A percentile compares a stretch with the other conserved stretches of the same genome.
Conservation (phyloP, 2,888 invertebrate species). For the Tenthredo amoena region DNA sequence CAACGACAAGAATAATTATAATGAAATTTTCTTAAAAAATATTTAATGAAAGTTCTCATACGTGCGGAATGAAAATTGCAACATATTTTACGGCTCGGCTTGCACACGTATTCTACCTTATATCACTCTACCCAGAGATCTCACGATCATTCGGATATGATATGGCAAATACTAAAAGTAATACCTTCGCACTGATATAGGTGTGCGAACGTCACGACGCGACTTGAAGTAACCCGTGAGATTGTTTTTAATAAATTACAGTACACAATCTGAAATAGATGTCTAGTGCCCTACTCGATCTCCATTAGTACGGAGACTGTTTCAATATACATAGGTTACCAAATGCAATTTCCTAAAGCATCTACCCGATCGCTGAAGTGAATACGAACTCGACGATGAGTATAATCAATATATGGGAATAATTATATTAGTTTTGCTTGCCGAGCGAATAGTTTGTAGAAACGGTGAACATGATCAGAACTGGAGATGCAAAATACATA, state of each 20-base stretch:
- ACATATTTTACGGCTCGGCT: not conserved
- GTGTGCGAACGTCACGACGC: slow-evolving; percentile 25
- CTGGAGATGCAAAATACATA: not conserved
- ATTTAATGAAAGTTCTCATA: not conserved
- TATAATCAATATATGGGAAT: not conserved
- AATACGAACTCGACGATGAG: not conserved
- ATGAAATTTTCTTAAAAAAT: not conserved
- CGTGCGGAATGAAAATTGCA: not conserved
- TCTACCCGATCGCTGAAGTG: not conserved
- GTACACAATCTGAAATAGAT: not conserved
- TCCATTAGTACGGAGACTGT: slow-evolving; percentile 1
- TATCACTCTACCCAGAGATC: not conserved
- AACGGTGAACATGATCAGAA: not conserved
- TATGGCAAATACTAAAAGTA: slow-evolving; percentile 18
- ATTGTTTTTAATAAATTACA: slow-evolving; percentile 19
- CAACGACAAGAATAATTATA: not conserved
- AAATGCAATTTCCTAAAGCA: not conserved
- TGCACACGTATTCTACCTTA: not conserved
- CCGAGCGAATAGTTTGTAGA: not conserved
- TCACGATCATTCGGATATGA: slow-evolving; percentile 35
- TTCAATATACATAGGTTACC: not conserved
- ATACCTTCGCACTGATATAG: not conserved
- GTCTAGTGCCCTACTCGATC: slow-evolving; percentile 27
- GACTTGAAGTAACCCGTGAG: not conserved
- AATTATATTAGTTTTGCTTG: not conserved